These are phyloP conservation scores for Operophtera brumata DNA, from an alignment of 2,888 invertebrate genomes.

Conservation along the genomic window DNA sequence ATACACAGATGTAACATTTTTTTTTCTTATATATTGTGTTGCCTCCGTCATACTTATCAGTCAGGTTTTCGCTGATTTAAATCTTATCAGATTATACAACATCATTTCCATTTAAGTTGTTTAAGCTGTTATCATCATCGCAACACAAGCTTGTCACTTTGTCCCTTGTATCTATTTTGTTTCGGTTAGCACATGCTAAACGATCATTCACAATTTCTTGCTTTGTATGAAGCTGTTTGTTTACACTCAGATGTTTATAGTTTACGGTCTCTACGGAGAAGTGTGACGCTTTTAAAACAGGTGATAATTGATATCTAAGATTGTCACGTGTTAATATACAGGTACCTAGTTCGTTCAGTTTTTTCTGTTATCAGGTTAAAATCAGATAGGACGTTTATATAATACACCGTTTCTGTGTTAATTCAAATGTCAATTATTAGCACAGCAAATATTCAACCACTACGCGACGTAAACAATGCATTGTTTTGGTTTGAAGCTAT, in stretches of 20 bases:
- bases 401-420: neutral
- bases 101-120: neutral
- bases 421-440: neutral
- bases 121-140: constrained; percentile 1
- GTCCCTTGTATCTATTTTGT: constrained; percentile 14
- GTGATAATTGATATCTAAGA: constrained; percentile 1
- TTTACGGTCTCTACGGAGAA: constrained; percentile 1
- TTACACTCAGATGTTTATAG: constrained; percentile 26
- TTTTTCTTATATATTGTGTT: too few species aligned
- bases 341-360: neutral
- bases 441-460: neutral
- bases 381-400: neutral
- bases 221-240: constrained; percentile 24
- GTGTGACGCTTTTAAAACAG: neutral
- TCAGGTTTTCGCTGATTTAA: too few species aligned
- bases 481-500: constrained; percentile 24
- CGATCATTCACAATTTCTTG: constrained; percentile 28
- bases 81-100: too few species aligned
- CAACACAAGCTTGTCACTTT: constrained; percentile 7
- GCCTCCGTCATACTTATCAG: too few species aligned
- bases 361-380: neutral
- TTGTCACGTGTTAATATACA: constrained; percentile 3
- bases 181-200: constrained; percentile 26
- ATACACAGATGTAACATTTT: too few species aligned
- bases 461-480: constrained; percentile 20